Conservation (phyloP, 2,888 invertebrate genomes). For the Sussaba pulchella region DNA sequence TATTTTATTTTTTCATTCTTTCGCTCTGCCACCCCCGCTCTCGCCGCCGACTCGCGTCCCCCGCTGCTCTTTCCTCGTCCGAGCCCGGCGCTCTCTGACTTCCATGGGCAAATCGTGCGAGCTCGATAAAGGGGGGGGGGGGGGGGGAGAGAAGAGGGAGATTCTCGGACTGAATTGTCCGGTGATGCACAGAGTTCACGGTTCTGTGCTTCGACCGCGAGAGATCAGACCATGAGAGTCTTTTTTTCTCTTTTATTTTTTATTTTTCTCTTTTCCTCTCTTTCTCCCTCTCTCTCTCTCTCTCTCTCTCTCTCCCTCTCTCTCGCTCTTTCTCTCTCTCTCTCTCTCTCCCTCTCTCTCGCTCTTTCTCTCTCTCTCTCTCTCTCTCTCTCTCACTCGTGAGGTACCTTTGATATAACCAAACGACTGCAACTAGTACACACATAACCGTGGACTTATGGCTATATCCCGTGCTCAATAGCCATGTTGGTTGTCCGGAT, state of each 20-base stretch:
- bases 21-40: too few species aligned
- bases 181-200: slow-evolving; percentile 40
- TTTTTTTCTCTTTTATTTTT: too few species aligned
- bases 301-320: not conserved
- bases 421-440: slow-evolving; percentile 5
- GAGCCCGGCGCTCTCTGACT: not conserved
- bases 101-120: slow-evolving; percentile 43
- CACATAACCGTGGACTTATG: not conserved
- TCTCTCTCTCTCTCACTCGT: slow-evolving; percentile 2
- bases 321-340: slow-evolving; percentile 6
- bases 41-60: too few species aligned
- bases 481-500: slow-evolving; percentile 1
- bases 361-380: slow-evolving; percentile 2
- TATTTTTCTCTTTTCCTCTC: too few species aligned
- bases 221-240: slow-evolving; percentile 6
- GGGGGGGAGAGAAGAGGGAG: not conserved
- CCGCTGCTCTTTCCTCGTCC: not conserved
- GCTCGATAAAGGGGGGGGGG: slow-evolving; percentile 8
- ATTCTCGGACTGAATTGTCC: slow-evolving; percentile 35
- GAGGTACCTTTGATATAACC: slow-evolving; percentile 4
- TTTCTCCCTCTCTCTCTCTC: not conserved
- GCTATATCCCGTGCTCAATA: not conserved
- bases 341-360: too few species aligned
- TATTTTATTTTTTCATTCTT: slow-evolving; percentile 30
- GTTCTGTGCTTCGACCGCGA: slow-evolving; percentile 13